These are phyloP conservation scores for Bellardia bayeri DNA, from an alignment of 2,888 invertebrate genomes.

Conservation along the genomic window DNA sequence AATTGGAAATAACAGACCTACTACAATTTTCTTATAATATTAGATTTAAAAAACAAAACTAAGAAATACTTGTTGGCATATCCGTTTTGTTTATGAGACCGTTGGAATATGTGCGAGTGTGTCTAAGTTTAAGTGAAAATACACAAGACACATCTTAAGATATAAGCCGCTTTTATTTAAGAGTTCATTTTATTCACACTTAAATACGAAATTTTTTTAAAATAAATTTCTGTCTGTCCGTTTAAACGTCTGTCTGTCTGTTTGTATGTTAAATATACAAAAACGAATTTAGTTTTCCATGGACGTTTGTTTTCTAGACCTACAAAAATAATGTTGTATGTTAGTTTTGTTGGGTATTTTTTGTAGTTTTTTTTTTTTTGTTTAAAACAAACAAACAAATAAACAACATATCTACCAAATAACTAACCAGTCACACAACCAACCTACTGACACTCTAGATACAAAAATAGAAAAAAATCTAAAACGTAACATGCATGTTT, in stretches of 20 bases:
- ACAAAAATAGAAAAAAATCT: slow-evolving; percentile 37
- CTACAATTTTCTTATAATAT: slow-evolving; percentile 57
- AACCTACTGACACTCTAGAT: slow-evolving; percentile 70
- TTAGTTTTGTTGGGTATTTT: slow-evolving; percentile 15
- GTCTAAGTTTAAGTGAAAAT: slow-evolving; percentile 31
- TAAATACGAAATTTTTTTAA: slow-evolving; percentile 62
- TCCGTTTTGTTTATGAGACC: slow-evolving; percentile 54
- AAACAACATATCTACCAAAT: slow-evolving; percentile 65
- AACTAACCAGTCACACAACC: slow-evolving; percentile 69
- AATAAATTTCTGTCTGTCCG: not conserved
- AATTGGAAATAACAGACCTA: slow-evolving; percentile 45
- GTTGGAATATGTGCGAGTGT: slow-evolving; percentile 7
- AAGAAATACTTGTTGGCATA: slow-evolving; percentile 66
- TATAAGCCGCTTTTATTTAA: slow-evolving; percentile 69
- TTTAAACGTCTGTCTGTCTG: not conserved
- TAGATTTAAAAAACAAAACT: not conserved
- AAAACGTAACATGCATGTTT: slow-evolving; percentile 70
- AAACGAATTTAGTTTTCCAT: slow-evolving; percentile 34
- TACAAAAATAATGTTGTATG: slow-evolving; percentile 36
- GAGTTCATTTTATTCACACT: slow-evolving; percentile 70
- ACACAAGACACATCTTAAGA: slow-evolving; percentile 65
- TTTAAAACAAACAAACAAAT: slow-evolving; percentile 49
- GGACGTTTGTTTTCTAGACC: slow-evolving; percentile 47
- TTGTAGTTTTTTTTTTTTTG: slow-evolving; percentile 37
- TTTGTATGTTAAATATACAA: slow-evolving; percentile 50